Base-by-base conservation (phyloP, 2,797 vertebrate species). In the Myotis findleyi region DNA sequence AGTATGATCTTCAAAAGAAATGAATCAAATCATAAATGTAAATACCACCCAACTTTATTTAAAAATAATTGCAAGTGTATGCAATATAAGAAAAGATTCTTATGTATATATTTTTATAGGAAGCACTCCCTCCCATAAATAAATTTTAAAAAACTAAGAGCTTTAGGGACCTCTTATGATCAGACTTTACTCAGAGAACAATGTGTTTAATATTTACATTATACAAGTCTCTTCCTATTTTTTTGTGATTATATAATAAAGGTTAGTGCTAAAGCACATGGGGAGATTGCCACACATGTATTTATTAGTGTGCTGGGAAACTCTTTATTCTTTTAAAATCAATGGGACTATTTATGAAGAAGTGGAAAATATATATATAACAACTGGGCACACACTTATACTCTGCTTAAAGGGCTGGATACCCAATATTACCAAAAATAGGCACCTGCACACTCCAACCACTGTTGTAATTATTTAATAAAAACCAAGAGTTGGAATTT, bases 1-100 rank as follows among this genome's bases (percentile, higher is more conserved):
- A 86, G 72, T 57, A 14, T 18, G 72, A 85, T 66, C 85, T 93
- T 96, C 89, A 85, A 95, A 96, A 91, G 68, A 93, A 89, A 88
- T 47, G 1, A 89, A 88, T 89, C 55, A 94, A 80, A 57, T 75
- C 55, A 69, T 93, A 97, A 96, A 85, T 82, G 25, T 93, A 80
- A 96, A 87, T 12, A 88, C 13, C 73, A 75, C 36, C 68, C 10
- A 79, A 79, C 47, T 93, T 87, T 91, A 90, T 36, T 97, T 96
- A n/a, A 89, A 64, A 93, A 92, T 59, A 95, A 72, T 9, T 92
- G 30, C 41, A 92, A 94, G 41, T 94, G 14, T 38, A 79, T 17
- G 38, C 33, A 93, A 62, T 41, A n/a, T 81, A 90, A 79, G 77
- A 92, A 91, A 97, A 86, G 36, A 81, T 44, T 69, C 30, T 21